phyloP scores from a whole-genome alignment of 1,140 invertebrate species.

The Contarinia nasturtii region DNA sequence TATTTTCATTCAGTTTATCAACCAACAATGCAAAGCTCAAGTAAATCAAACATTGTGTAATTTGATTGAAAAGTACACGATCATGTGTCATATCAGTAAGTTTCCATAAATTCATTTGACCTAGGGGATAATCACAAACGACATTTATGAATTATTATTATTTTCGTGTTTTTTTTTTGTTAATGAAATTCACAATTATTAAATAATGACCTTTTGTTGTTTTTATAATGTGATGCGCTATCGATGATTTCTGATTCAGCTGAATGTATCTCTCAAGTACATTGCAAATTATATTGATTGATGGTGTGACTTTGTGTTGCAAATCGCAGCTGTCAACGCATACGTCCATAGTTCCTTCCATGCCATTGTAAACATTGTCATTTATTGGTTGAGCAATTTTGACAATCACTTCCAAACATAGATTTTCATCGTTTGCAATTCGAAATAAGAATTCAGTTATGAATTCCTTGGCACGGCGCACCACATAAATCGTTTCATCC shows the following conservation, averaged over 20 bases:
- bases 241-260: slow-evolving; percentile 13
- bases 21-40: slow-evolving; percentile 14
- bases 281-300: slow-evolving; percentile 27
- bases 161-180: no score
- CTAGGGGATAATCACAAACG: no score
- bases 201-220: slow-evolving; percentile 16
- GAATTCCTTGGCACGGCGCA: slow-evolving; percentile 32
- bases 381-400: slow-evolving; percentile 27
- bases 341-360: slow-evolving; percentile 5
- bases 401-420: slow-evolving; percentile 29
- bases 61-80: slow-evolving; percentile 12
- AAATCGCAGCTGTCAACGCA: slow-evolving; percentile 29
- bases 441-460: slow-evolving; percentile 29
- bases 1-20: slow-evolving; percentile 13
- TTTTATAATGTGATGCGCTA: slow-evolving; percentile 11
- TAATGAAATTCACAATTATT: no score
- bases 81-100: slow-evolving; percentile 17
- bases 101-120: slow-evolving; percentile 19
- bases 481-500: slow-evolving; percentile 42
- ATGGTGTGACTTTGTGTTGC: slow-evolving; percentile 28
- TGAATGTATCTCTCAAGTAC: slow-evolving; percentile 19
- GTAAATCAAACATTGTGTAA: slow-evolving; percentile 11
- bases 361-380: slow-evolving; percentile 20
- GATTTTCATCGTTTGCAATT: slow-evolving; percentile 25
- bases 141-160: no score